Base-by-base conservation (phyloP, 2,113 vertebrate species). In the Petrocephalus zakoni region DNA sequence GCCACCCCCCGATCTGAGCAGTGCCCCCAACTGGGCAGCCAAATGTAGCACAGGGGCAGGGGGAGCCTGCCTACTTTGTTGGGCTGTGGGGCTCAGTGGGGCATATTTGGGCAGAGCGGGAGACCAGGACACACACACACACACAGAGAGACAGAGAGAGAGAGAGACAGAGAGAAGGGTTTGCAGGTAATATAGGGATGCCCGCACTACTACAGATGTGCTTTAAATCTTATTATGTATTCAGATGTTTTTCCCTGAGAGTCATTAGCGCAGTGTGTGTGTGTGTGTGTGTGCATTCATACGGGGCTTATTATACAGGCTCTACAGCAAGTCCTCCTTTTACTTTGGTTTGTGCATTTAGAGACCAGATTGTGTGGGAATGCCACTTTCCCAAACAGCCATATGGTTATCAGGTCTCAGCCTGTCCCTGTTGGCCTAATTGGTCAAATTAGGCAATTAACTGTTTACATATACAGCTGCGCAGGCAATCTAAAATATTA, bases 401-500 rank as follows among this genome's bases (percentile, higher is more conserved):
- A 87, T 42, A 87, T 87, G 53, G 13, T 5, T 46, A n/a, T 46
- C 37, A 17, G 4, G 21, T 87, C 56, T 61, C 53, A 13, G 53
- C 25, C 37, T 7, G 37, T 64, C 56, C 85, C 37, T 19, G 17
- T 6, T 87, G 86, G 37, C 34, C 55, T 61, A 87, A 64, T 46
- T 87, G 34, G 55, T 87, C 86, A 58, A 87, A 87, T 46, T 87
- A 46, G 86, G 21, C 7, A 87, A 87, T 64, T 58, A 47, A 22
- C 21, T 61, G 21, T 61, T 17, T 64, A 64, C 34, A 46, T 64
- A 64, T 42, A 64, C 29, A 87, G 4, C 19, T 61, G 86, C 2
- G 21, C 34, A 47, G 53, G 25, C 34, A 17, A 34, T 56, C 29
- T 9, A 64, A 64, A 87, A 47, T 87, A 64, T 46, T 19, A 55